phyloP scores from a whole-genome alignment of 2,113 vertebrate genomes.

The Apistogramma diplotaenia region DNA sequence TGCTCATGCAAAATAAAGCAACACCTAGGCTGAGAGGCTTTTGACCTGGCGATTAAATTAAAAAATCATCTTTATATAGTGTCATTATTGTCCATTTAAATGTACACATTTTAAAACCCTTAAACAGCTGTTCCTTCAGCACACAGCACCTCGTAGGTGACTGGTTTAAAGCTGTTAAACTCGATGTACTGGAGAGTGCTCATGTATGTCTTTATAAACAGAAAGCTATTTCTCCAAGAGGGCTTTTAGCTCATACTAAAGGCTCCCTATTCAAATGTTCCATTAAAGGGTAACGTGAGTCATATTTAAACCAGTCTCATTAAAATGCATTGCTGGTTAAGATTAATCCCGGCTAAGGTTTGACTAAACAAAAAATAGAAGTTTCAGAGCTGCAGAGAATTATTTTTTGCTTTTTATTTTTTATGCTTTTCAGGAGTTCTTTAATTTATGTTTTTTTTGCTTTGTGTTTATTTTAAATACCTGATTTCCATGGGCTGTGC shows the following conservation, averaged over 20 bases:
- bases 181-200: conserved; percentile 7
- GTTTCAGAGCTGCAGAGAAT: neutral
- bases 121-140: neutral
- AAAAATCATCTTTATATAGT: neutral
- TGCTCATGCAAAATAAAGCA: neutral
- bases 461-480: neutral
- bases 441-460: neutral
- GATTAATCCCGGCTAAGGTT: neutral
- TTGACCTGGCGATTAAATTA: fast-evolving
- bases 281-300: neutral
- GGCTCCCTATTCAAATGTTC: neutral
- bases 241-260: neutral
- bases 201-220: neutral
- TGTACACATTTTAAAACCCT: neutral
- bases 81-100: neutral
- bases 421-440: neutral
- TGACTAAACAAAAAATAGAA: neutral
- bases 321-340: neutral
- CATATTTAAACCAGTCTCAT: conserved; percentile 4
- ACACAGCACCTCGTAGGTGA: neutral
- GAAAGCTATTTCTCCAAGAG: neutral
- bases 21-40: conserved; percentile 8
- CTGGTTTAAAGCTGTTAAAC: conserved; percentile 14
- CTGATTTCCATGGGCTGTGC: neutral
- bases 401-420: fast-evolving